Evolutionary conservation across 2,888 invertebrate species (phyloP).

Genomic region (Auanema sp.): DNA sequence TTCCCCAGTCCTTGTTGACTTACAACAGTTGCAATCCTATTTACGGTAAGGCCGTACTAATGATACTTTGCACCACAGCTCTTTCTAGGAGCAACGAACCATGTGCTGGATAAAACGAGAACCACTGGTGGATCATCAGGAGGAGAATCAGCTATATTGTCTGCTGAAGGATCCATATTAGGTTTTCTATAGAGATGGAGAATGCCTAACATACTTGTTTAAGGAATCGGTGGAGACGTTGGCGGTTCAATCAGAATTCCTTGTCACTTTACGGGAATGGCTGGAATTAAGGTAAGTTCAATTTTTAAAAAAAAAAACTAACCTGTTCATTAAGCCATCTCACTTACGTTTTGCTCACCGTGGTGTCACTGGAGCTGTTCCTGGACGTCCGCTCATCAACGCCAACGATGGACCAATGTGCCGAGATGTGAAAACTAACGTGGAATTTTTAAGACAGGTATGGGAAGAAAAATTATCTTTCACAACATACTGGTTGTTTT

Average conservation of each 20-base stretch:
- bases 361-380: slow-evolving; percentile 47
- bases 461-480: background rate
- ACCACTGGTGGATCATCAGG: slow-evolving; percentile 46
- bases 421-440: slow-evolving; percentile 38
- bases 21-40: slow-evolving; percentile 65
- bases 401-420: slow-evolving; percentile 58
- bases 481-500: background rate
- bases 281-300: slow-evolving; percentile 60
- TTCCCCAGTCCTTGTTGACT: slow-evolving; percentile 64
- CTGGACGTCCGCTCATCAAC: slow-evolving; percentile 54
- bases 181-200: slow-evolving; percentile 9
- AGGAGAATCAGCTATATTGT: slow-evolving; percentile 64
- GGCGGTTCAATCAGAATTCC: slow-evolving; percentile 69
- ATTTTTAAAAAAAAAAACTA: background rate
- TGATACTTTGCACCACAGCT: background rate
- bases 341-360: slow-evolving; percentile 48
- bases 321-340: slow-evolving; percentile 43
- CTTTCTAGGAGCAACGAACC: slow-evolving; percentile 26
- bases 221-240: slow-evolving; percentile 66
- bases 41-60: slow-evolving; percentile 56
- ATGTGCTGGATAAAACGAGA: slow-evolving; percentile 29
- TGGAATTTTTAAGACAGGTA: slow-evolving; percentile 36
- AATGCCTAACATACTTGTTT: background rate
- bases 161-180: slow-evolving; percentile 42
- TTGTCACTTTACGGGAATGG: slow-evolving; percentile 67